Conservation (phyloP, 2,888 invertebrate genomes). For the Drepana falcataria region DNA sequence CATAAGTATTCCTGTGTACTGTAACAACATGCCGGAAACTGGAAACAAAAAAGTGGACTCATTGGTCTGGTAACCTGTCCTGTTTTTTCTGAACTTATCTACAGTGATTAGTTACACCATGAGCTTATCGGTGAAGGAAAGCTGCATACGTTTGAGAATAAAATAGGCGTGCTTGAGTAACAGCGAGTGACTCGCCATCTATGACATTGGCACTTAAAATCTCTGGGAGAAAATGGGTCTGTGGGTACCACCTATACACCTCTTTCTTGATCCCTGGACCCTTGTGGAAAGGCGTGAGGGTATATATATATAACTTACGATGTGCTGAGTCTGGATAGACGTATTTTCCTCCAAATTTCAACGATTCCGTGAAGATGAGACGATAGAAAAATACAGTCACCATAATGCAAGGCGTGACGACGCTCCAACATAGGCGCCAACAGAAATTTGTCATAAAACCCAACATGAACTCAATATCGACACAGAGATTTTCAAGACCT, state of each 20-base stretch:
- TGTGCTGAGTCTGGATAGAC: constrained; percentile 80
- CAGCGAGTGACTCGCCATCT: too few species aligned
- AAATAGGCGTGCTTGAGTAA: too few species aligned
- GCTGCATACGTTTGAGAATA: too few species aligned
- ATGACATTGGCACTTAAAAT: too few species aligned
- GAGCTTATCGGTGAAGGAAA: too few species aligned
- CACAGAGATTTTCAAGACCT: constrained; percentile 64
- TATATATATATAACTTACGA: constrained; percentile 57
- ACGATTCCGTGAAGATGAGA: constrained; percentile 79
- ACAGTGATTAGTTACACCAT: too few species aligned
- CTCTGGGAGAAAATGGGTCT: too few species aligned
- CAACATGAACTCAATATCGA: constrained; percentile 89
- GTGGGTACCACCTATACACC: too few species aligned
- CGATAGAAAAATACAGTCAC: constrained; percentile 85
- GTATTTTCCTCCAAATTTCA: constrained; percentile 78
- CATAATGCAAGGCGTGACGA: constrained; percentile 85
- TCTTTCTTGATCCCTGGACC: too few species aligned
- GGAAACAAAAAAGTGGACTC: constrained; percentile 22
- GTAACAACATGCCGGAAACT: constrained; percentile 59
- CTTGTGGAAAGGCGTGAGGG: too few species aligned
- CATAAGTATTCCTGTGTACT: constrained; percentile 60
- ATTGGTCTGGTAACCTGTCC: too few species aligned
- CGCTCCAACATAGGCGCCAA: constrained; percentile 89
- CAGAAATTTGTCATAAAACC: constrained; percentile 82
- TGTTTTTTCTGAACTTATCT: too few species aligned